Evolutionary conservation across 2,797 vertebrate species (phyloP).

Genomic region (Cossypha polioptera): DNA sequence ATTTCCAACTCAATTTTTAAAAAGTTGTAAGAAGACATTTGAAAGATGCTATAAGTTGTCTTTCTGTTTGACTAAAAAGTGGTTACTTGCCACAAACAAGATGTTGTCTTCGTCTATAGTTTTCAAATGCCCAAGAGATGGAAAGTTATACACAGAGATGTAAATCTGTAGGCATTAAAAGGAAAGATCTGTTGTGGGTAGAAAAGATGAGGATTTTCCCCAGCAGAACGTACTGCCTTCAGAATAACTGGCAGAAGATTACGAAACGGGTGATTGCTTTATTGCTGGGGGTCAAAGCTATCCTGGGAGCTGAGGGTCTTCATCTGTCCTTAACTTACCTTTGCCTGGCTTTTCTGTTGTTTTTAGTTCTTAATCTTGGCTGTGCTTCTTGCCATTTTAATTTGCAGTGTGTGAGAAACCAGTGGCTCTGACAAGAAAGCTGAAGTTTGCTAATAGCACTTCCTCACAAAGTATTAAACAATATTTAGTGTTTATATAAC

Average conservation of each 20-base stretch:
- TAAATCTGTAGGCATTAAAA: constrained; percentile 34
- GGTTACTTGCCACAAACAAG: neutral
- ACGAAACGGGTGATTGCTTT: neutral
- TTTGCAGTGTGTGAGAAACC: neutral
- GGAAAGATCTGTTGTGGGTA: neutral
- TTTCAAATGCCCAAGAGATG: constrained; percentile 40
- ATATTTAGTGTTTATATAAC: neutral
- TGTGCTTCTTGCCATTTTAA: neutral
- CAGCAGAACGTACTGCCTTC: neutral
- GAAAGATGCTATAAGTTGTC: neutral
- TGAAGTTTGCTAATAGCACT: neutral
- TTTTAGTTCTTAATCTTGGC: neutral
- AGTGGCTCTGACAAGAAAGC: neutral
- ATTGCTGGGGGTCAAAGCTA: neutral
- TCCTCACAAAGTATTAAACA: neutral
- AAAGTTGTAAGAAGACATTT: neutral
- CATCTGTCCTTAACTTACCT: neutral
- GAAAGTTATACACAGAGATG: neutral
- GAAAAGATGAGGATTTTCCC: neutral
- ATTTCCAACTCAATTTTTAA: neutral
- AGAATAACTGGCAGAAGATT: neutral
- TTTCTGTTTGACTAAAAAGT: neutral
- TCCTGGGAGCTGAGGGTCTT: neutral
- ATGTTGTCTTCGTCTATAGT: neutral
- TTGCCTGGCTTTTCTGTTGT: neutral